Percentiles rank a stretch among this genome's conserved stretches.
Evolutionary conservation across 2,113 vertebrate genomes (phyloP).

Genomic region (Ptilonorhynchus violaceus): DNA sequence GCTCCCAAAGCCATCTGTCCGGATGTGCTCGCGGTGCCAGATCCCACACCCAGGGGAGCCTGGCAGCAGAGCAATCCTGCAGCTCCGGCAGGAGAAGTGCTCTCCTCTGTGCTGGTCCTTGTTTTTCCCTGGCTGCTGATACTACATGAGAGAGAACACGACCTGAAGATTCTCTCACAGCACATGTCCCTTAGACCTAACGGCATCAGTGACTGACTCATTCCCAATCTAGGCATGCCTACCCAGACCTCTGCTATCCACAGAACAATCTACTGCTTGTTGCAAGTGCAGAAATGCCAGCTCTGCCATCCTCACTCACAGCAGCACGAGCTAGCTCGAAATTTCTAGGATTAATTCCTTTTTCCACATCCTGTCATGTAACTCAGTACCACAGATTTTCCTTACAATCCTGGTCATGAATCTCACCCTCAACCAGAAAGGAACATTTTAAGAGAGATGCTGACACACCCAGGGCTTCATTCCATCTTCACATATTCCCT

Average conservation of each 20-base stretch:
- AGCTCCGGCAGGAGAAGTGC: not conserved
- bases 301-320: not conserved
- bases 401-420: not conserved
- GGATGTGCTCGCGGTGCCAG: accelerated
- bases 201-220: not conserved
- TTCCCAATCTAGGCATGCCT: not conserved
- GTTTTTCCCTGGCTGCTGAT: not conserved
- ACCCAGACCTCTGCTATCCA: not conserved
- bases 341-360: not conserved
- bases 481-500: not conserved
- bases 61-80: not conserved
- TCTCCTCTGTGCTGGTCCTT: not conserved
- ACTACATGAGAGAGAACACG: accelerated
- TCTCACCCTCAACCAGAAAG: not conserved
- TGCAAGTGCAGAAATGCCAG: not conserved
- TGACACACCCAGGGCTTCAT: not conserved
- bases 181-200: not conserved
- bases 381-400: not conserved
- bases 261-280: not conserved
- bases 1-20: not conserved
- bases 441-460: not conserved
- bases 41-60: not conserved
- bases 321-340: not conserved
- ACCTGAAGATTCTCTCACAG: not conserved
- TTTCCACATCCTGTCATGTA: not conserved